Evolutionary conservation across 2,113 vertebrate species (phyloP), one percentile per base, ranked within the genome.

Genomic region (Cottus gobio): DNA sequence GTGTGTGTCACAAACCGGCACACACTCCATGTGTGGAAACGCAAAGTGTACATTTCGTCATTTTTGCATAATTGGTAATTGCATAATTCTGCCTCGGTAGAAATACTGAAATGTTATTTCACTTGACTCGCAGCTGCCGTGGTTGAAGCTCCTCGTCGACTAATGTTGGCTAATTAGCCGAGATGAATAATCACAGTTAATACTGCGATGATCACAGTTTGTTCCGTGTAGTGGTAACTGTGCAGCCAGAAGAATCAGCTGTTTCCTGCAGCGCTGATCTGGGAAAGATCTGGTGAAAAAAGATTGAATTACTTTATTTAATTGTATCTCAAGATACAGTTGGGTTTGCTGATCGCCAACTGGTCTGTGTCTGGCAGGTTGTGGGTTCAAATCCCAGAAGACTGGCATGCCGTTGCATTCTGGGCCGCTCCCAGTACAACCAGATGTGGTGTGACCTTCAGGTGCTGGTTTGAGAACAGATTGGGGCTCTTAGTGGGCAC

Each of bases 1-100:
- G n/a, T n/a, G n/a, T n/a, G n/a, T n/a, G n/a, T n/a, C n/a, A n/a
- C n/a, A n/a, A n/a, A 75, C 62, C 28, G 15, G 71, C 66, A 71
- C 71, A 61, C 57, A 6, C n/a, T 15, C 36, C 70, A 71, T 64
- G 20, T 48, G 54, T n/a, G 39, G 42, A 64, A 87, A 71, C 39
- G 62, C 54, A 48, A 65, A 70, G 30, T 18, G 61, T 54, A 65
- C 11, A 13, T 69, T 65, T 16, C 37, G 42, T 13, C 9, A 10
- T 9, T 39, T 79, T 71, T 52, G 80, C 58, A 60, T 75, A 62
- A 84, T 64, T 56, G 63, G 61, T 80, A 54, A 77, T 65, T 64
- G 58, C 62, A 31, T 12, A 70, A 82, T 73, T 66, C 69, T 36
- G 46, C 42, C 60, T 60, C 8, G 7, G 42, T 5, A 72, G 57